Conservation (phyloP, 2,113 vertebrate genomes). For the Saccopteryx leptura region DNA sequence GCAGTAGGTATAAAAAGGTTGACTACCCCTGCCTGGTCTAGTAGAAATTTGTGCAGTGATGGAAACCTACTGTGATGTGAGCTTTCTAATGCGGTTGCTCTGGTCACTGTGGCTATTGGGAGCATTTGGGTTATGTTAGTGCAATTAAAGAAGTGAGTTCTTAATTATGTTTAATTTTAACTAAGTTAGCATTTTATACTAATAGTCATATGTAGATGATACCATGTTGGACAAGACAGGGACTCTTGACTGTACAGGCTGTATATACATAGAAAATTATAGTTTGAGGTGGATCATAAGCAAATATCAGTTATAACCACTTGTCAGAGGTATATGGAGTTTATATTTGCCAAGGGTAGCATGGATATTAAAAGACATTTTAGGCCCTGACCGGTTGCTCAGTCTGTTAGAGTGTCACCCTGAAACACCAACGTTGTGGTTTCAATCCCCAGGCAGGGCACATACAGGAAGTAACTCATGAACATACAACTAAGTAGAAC, state of each 20-base stretch:
- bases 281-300: neutral
- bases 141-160: neutral
- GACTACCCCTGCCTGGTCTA: too few species aligned
- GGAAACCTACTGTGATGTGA: neutral
- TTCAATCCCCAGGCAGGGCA: too few species aligned
- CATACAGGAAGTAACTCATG: too few species aligned
- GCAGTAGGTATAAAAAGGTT: too few species aligned
- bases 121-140: neutral
- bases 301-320: neutral
- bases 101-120: neutral
- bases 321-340: neutral
- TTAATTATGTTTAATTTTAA: conserved; percentile 37
- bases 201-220: neutral
- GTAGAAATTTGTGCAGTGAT: neutral
- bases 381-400: too few species aligned
- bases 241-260: neutral
- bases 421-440: too few species aligned
- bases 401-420: too few species aligned
- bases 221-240: neutral
- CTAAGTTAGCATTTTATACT: neutral
- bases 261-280: neutral
- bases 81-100: neutral
- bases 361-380: neutral
- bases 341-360: conserved; percentile 32
- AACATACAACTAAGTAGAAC: too few species aligned